Evolutionary conservation across 2,888 invertebrate species (phyloP), one percentile per base, ranked within the genome.

Genomic region (Machimus rusticus): DNA sequence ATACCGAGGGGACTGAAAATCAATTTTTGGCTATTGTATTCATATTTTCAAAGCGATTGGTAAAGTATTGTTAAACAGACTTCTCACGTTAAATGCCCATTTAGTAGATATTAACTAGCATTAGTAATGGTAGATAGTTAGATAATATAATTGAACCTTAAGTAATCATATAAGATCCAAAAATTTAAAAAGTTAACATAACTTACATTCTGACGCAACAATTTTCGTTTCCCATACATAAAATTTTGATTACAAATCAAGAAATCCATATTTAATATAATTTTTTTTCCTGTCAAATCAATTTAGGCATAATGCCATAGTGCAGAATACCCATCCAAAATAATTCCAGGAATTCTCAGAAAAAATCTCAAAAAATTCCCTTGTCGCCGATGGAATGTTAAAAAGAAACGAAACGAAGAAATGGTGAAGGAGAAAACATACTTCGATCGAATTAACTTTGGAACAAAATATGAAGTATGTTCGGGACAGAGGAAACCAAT

Each of bases 401-500:
- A n/a, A 39, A 78, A n/a, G 12, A 39, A 78, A 78, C 19, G 19
- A 28, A 77, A 77, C 1, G 37, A 19, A 37, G 5, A 39, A 76
- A 37, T 5, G 23, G 43, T 19, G 16, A 16, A 37, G 43, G 43
- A 51, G 16, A 55, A 81, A 81, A 78, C 46, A 28, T 4, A 46
- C 39, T 51, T 5, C n/a, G 31, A 51, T 81, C 55, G 51, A 81
- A 51, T 81, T 81, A 81, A 81, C 46, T 81, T 81, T 55, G 51
- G 76, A 55, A 55, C 81, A 81, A 55, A 55, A 55, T 28, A 81
- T 81, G 51, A 81, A 81, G 51, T n/a, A 31, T 81, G 1, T 51
- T 46, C 81, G 81, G 76, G 2, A 81, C 43, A 43, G 78, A 51
- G 81, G 81, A 81, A 81, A 51, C 81, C 81, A 81, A 55, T 81